Base-by-base conservation (phyloP, 2,888 invertebrate genomes). In the Oxyteleia sp. region DNA sequence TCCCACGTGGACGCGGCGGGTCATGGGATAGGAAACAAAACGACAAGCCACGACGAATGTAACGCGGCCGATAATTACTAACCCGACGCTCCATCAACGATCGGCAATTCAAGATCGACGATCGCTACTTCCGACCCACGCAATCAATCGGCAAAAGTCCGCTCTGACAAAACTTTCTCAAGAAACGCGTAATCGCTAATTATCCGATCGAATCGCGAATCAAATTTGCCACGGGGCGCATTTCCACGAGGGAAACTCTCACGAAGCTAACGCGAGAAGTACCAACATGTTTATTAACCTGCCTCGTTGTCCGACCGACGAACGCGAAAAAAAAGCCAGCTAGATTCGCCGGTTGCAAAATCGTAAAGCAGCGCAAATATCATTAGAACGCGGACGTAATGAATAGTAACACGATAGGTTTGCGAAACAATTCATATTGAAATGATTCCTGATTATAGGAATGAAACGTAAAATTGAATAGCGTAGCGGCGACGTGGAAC, bases 61-160 rank as follows among this genome's bases (percentile, higher is more conserved):
- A 16, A 49, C 84, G 84, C 80, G 80, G 53, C 18, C 75, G 84
- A 85, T 88, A 89, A 89, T 88, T 88, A 85, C 66, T 72, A 57
- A 75, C 53, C 61, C 83, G 82, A 84, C 85, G 85, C 85, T 53
- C 81, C 86, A 89, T 89, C 87, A 78, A 82, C 85, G 59, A 72
- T 83, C n/a, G n/a, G n/a, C n/a, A n/a, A n/a, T n/a, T n/a, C n/a
- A n/a, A n/a, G n/a, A n/a, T n/a, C n/a, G n/a, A n/a, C n/a, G n/a
- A n/a, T n/a, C n/a, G n/a, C n/a, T n/a, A n/a, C n/a, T n/a, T n/a
- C n/a, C n/a, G n/a, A n/a, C n/a, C n/a, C n/a, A n/a, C n/a, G n/a
- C n/a, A 23, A 23, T 23, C 5, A 5, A 23, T 23, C 23, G 23
- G 5, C 23, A 23, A 23, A 4, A 2, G 49, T 15, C 16, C 16